phyloP scores from a whole-genome alignment of 1,140 invertebrate species.

The Drepana arcuata region DNA sequence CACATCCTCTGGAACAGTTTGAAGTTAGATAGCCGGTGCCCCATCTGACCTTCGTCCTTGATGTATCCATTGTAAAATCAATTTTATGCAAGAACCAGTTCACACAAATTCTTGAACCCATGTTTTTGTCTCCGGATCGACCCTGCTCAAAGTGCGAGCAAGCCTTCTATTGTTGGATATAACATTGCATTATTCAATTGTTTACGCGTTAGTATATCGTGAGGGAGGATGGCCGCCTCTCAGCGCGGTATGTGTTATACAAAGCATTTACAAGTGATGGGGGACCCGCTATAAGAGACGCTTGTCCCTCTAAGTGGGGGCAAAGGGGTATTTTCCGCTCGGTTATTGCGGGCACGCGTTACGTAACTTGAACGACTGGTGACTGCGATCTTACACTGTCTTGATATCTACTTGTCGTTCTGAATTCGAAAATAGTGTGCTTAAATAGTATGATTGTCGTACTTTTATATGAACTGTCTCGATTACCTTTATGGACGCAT shows the following conservation, averaged over 20 bases:
- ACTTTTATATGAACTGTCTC: too few species aligned
- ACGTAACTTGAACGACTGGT: too few species aligned
- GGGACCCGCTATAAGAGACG: constrained; percentile 18
- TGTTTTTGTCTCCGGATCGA: constrained; percentile 18
- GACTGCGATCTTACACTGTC: too few species aligned
- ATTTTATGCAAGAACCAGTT: too few species aligned
- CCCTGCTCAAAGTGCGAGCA: constrained; percentile 18
- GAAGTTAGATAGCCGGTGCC: too few species aligned
- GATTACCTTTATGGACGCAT: too few species aligned
- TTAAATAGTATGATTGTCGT: too few species aligned
- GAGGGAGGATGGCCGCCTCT: constrained; percentile 5
- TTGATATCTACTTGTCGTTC: too few species aligned
- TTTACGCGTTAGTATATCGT: constrained; percentile 19
- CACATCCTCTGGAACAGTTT: too few species aligned
- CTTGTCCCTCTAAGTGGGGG: constrained; percentile 17
- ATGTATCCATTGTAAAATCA: too few species aligned
- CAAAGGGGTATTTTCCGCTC: not conserved
- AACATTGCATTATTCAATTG: constrained; percentile 31
- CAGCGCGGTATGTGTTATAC: constrained; percentile 22
- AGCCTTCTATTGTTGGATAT: constrained; percentile 21
- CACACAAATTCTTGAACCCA: constrained; percentile 14
- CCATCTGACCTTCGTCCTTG: too few species aligned
- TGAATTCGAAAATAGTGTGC: too few species aligned
- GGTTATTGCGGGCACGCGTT: not conserved
- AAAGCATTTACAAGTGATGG: constrained; percentile 33